These are phyloP conservation scores for Drosophila nigrodunni DNA, from an alignment of 1,140 invertebrate genomes.

Conservation along the genomic window DNA sequence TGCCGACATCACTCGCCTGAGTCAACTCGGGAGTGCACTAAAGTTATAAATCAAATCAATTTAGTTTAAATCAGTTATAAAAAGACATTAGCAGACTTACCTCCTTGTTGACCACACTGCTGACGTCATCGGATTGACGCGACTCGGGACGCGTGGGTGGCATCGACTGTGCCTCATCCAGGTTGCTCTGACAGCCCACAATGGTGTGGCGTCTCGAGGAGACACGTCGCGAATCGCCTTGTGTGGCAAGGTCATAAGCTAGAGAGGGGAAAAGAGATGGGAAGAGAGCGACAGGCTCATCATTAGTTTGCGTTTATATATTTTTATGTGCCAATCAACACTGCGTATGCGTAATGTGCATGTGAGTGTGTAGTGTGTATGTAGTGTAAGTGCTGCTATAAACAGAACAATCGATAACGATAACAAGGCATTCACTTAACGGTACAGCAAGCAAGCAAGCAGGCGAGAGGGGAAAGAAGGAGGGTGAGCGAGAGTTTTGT, in stretches of 20 bases:
- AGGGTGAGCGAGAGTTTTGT: background rate
- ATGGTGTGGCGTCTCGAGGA: constrained; percentile 90
- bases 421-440: constrained; percentile 28
- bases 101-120: constrained; percentile 47
- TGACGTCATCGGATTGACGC: constrained; percentile 85
- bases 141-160: constrained; percentile 89
- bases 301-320: constrained; percentile 35
- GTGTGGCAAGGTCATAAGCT: constrained; percentile 93
- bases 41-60: constrained; percentile 33
- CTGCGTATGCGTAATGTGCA: constrained; percentile 39
- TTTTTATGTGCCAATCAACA: constrained; percentile 35
- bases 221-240: constrained; percentile 89
- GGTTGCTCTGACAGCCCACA: constrained; percentile 86
- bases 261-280: background rate
- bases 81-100: constrained; percentile 28
- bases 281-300: constrained; percentile 2
- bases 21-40: constrained; percentile 48
- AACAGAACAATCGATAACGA: constrained; percentile 38
- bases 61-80: background rate
- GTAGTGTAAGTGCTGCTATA: constrained; percentile 15
- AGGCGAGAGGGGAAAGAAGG: background rate
- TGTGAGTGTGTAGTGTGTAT: background rate
- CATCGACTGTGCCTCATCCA: constrained; percentile 87
- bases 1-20: background rate
- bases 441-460: constrained; percentile 40